phyloP scores from a whole-genome alignment of 2,888 invertebrate genomes.

The Steinernema scapterisci region DNA sequence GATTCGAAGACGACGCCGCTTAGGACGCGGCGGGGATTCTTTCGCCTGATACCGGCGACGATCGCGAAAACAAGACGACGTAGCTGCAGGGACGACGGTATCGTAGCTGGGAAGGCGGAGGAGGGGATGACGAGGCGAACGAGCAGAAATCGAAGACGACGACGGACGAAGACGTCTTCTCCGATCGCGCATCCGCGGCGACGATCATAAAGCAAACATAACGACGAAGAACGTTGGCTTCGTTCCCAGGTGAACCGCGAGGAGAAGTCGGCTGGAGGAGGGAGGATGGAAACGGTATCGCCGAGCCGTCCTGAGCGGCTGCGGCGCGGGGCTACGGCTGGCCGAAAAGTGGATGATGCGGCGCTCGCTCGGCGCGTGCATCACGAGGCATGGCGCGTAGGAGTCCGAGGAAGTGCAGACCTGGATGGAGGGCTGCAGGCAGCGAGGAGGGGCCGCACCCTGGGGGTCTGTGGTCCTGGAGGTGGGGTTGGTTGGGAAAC shows the following conservation, averaged over 20 bases:
- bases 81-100: constrained; percentile 1
- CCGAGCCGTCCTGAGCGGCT: background rate
- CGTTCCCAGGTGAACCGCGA: constrained; percentile 19
- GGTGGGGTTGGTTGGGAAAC: background rate
- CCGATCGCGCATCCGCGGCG: constrained; percentile 22
- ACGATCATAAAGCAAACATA: constrained; percentile 29
- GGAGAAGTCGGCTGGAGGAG: background rate
- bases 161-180: constrained; percentile 21
- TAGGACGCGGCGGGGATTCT: background rate
- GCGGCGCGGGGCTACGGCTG: constrained; percentile 9
- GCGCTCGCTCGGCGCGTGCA: background rate
- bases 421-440: background rate
- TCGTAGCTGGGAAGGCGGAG: background rate
- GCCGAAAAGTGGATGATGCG: background rate
- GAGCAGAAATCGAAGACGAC: constrained; percentile 25
- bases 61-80: constrained; percentile 24
- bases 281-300: constrained; percentile 26
- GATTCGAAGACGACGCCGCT: background rate
- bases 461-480: background rate
- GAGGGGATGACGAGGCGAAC: background rate
- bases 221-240: constrained; percentile 2
- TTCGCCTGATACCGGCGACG: constrained; percentile 1
- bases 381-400: constrained; percentile 22
- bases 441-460: background rate
- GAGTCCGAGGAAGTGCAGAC: constrained; percentile 17